Percentiles rank a stretch among this genome's conserved stretches.
These are phyloP conservation scores for Pelecanus crispus DNA, from an alignment of 2,113 vertebrate species.

Conservation along the genomic window DNA sequence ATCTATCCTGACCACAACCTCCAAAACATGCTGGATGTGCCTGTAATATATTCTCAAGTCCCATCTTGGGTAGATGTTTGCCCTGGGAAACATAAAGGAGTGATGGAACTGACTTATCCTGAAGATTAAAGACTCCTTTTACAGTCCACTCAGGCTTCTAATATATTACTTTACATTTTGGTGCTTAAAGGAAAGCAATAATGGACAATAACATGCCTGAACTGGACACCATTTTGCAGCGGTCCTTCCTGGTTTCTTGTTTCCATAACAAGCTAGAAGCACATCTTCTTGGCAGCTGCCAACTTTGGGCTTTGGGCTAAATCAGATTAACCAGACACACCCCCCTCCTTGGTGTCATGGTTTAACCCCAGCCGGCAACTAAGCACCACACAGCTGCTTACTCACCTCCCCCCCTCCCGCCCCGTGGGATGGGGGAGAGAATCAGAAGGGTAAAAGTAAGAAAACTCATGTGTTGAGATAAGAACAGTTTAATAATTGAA, in stretches of 20 bases:
- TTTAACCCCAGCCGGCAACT: no score
- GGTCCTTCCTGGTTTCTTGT: neutral
- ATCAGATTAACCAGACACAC: neutral
- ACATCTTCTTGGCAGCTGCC: neutral
- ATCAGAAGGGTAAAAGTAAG: no score
- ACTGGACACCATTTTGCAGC: neutral
- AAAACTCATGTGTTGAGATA: no score
- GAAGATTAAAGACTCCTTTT: neutral
- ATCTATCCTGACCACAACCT: neutral
- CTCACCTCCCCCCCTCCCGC: no score
- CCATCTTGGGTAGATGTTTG: neutral
- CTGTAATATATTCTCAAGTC: neutral
- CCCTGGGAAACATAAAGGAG: neutral
- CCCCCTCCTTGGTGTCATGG: neutral
- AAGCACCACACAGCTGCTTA: no score
- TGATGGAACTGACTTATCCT: neutral
- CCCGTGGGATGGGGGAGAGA: no score
- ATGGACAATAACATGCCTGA: neutral
- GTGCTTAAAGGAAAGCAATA: neutral
- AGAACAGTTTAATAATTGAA: no score
- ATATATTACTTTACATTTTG: neutral
- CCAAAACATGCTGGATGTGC: neutral
- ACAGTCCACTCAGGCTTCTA: neutral
- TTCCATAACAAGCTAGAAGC: neutral
- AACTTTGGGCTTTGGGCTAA: neutral